These are phyloP conservation scores for Zygothrica quintamaculata DNA, from an alignment of 2,888 invertebrate species.

Conservation along the genomic window DNA sequence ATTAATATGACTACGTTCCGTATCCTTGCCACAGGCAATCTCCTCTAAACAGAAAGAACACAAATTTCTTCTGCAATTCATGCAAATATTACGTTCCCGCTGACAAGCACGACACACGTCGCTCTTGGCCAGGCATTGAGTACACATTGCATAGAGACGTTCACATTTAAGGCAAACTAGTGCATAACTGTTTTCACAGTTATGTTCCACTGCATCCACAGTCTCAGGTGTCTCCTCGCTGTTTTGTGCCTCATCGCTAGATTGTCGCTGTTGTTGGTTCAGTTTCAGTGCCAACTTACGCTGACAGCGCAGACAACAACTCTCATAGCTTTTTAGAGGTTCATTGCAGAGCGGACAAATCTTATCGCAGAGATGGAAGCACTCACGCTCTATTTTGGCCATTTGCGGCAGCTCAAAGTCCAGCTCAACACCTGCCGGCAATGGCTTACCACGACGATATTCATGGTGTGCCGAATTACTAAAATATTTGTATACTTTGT, in stretches of 20 bases:
- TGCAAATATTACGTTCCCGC: slow-evolving; percentile 81
- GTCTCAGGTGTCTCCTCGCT: slow-evolving; percentile 17
- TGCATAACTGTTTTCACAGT: slow-evolving; percentile 69
- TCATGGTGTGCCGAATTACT: slow-evolving; percentile 83
- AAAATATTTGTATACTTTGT: slow-evolving; percentile 84
- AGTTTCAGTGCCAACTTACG: slow-evolving; percentile 71
- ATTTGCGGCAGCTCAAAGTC: slow-evolving; percentile 73
- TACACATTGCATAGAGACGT: slow-evolving; percentile 77
- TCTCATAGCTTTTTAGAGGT: slow-evolving; percentile 79
- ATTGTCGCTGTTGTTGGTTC: slow-evolving; percentile 36
- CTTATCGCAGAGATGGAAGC: slow-evolving; percentile 81
- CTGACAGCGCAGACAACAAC: slow-evolving; percentile 82
- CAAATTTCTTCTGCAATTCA: slow-evolving; percentile 79
- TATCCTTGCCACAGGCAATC: slow-evolving; percentile 74
- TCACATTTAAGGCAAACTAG: slow-evolving; percentile 81
- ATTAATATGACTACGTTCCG: slow-evolving; percentile 72
- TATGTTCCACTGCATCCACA: slow-evolving; percentile 32
- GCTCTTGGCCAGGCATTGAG: slow-evolving; percentile 72
- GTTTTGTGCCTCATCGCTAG: slow-evolving; percentile 23
- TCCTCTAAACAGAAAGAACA: slow-evolving; percentile 82
- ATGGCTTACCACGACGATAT: slow-evolving; percentile 69
- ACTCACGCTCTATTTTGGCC: slow-evolving; percentile 76
- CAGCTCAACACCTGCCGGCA: slow-evolving; percentile 67
- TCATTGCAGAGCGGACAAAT: slow-evolving; percentile 82
- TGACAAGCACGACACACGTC: slow-evolving; percentile 80